Evolutionary conservation across 2,797 vertebrate genomes (phyloP).

Genomic region (Erethizon dorsatum): DNA sequence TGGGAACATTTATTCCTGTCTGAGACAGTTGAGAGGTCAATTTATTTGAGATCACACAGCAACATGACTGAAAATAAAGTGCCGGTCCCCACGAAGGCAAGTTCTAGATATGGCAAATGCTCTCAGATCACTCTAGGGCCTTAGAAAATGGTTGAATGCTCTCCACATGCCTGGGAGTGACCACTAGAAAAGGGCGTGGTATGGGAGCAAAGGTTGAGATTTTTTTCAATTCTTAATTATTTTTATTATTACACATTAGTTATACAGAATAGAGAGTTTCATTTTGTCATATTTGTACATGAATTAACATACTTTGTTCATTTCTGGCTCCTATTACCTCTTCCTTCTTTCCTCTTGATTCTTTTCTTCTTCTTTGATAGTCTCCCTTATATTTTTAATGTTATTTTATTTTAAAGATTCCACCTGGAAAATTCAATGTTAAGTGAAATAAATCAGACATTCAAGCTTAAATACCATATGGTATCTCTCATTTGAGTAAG

Average conservation of each 20-base stretch:
- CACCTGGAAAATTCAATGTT: not conserved
- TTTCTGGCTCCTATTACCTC: not conserved
- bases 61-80: not conserved
- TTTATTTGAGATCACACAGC: not conserved
- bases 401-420: not conserved
- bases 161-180: not conserved
- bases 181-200: not conserved
- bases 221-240: too few relatives aligned
- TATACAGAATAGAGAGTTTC: not conserved
- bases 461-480: too few relatives aligned
- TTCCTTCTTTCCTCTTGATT: not conserved
- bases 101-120: not conserved
- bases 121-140: not conserved
- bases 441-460: not conserved
- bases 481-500: too few relatives aligned
- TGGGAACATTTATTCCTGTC: not conserved
- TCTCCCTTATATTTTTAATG: too few relatives aligned
- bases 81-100: not conserved
- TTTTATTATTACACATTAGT: not conserved
- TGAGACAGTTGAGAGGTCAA: not conserved
- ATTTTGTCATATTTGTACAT: not conserved
- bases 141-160: not conserved
- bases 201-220: not conserved
- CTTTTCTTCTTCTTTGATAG: not conserved
- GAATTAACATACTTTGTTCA: not conserved